Conservation (phyloP, 2,797 vertebrate genomes). For the Leptoclinus maculatus region DNA sequence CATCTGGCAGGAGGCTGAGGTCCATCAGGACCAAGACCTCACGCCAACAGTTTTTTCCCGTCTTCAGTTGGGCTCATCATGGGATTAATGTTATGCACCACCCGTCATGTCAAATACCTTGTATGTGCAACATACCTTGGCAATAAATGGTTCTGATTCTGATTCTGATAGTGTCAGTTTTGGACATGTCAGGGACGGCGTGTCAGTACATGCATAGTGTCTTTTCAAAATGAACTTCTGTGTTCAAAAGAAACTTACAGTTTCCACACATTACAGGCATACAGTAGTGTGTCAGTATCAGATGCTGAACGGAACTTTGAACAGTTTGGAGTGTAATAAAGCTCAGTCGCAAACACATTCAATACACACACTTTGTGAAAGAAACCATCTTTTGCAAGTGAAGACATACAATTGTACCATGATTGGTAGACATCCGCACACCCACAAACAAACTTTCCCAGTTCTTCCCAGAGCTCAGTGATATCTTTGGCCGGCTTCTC, state of each 20-base stretch:
- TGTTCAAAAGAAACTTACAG: too few species aligned
- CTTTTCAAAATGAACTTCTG: neutral
- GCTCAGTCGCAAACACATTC: neutral
- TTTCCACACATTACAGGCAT: neutral
- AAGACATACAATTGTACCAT: slow-evolving; percentile 31
- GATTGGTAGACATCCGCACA: slow-evolving; percentile 18
- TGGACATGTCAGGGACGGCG: too few species aligned
- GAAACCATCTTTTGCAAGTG: neutral
- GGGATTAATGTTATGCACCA: too few species aligned
- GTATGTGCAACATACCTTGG: too few species aligned
- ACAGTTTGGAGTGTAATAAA: neutral
- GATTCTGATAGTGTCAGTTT: too few species aligned
- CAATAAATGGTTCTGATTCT: too few species aligned
- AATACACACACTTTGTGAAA: neutral
- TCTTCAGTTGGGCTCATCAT: too few species aligned
- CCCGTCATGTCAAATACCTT: too few species aligned
- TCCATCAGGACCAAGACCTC: too few species aligned
- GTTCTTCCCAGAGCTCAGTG: slow-evolving; percentile 46
- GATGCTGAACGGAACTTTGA: neutral
- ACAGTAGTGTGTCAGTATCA: neutral
- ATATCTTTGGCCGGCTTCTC: slow-evolving; percentile 64
- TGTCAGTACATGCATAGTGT: neutral
- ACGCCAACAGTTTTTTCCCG: too few species aligned
- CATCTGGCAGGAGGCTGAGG: too few species aligned
- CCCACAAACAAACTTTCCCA: slow-evolving; percentile 37